Conservation (phyloP, 1,140 invertebrate genomes). For the Metaphire vulgaris region DNA sequence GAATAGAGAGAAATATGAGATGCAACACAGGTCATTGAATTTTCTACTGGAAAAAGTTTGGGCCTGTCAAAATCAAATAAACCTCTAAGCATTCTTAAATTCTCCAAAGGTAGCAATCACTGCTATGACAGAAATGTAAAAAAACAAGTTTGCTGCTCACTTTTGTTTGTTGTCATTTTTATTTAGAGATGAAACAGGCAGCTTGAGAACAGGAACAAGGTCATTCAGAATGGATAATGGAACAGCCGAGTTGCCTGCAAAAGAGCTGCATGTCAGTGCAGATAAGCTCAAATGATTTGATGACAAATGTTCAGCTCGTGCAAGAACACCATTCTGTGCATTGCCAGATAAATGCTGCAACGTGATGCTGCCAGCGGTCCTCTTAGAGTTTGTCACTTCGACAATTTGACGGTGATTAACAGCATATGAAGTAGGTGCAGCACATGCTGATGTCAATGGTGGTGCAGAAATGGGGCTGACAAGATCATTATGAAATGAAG, state of each 20-base stretch:
- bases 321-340: background rate
- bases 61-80: background rate
- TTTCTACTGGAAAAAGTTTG: background rate
- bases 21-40: background rate
- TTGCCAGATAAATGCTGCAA: background rate
- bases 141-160: background rate
- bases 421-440: background rate
- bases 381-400: background rate
- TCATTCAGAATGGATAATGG: background rate
- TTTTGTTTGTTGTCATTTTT: background rate
- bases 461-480: background rate
- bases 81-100: background rate
- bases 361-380: background rate
- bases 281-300: background rate
- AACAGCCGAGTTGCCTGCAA: background rate
- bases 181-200: background rate
- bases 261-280: background rate
- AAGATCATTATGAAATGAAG: background rate
- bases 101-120: background rate
- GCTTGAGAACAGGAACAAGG: background rate
- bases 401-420: background rate
- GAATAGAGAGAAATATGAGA: too few relatives aligned
- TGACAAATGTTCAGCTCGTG: background rate
- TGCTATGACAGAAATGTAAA: background rate
- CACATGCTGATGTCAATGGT: background rate